Conservation (phyloP, 2,797 vertebrate genomes). For the Enteromius fasciolatus region DNA sequence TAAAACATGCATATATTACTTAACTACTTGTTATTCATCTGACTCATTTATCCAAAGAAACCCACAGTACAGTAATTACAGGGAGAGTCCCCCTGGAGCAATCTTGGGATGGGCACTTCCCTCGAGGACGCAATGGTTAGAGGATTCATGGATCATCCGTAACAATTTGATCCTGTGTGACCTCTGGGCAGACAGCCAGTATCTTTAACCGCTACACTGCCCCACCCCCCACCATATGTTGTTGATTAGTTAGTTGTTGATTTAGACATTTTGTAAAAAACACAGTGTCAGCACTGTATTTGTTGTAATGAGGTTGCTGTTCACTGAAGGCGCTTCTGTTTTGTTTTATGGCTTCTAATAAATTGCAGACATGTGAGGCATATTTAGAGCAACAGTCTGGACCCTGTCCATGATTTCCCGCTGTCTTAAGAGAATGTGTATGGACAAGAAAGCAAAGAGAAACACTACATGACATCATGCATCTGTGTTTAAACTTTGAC, state of each 20-base stretch:
- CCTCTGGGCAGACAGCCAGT: slow-evolving; percentile 24
- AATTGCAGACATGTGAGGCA: slow-evolving; percentile 52
- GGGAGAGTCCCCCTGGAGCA: slow-evolving; percentile 31
- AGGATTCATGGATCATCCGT: slow-evolving; percentile 38
- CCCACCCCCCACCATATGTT: slow-evolving; percentile 22
- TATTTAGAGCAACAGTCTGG: slow-evolving; percentile 41
- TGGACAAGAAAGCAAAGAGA: slow-evolving; percentile 21
- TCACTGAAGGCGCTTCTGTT: slow-evolving; percentile 35
- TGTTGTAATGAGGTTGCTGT: slow-evolving; percentile 31
- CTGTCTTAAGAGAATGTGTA: slow-evolving; percentile 34
- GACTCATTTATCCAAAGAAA: background rate
- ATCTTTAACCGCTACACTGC: slow-evolving; percentile 22
- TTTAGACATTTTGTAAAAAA: slow-evolving; percentile 32
- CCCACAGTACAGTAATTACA: slow-evolving; percentile 35
- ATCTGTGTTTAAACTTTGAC: slow-evolving; percentile 72
- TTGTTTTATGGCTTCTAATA: slow-evolving; percentile 53
- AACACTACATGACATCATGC: slow-evolving; percentile 52
- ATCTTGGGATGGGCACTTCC: slow-evolving; percentile 12
- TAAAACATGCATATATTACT: background rate
- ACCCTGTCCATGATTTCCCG: slow-evolving; percentile 30
- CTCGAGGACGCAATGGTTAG: slow-evolving; percentile 19
- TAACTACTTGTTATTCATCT: slow-evolving; percentile 11
- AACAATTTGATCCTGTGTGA: slow-evolving; percentile 11
- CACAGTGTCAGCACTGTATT: slow-evolving; percentile 38
- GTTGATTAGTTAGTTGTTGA: slow-evolving; percentile 37